Evolutionary conservation across 2,797 vertebrate genomes (phyloP), one percentile per base, ranked within the genome.

Genomic region (Tragelaphus eurycerus): DNA sequence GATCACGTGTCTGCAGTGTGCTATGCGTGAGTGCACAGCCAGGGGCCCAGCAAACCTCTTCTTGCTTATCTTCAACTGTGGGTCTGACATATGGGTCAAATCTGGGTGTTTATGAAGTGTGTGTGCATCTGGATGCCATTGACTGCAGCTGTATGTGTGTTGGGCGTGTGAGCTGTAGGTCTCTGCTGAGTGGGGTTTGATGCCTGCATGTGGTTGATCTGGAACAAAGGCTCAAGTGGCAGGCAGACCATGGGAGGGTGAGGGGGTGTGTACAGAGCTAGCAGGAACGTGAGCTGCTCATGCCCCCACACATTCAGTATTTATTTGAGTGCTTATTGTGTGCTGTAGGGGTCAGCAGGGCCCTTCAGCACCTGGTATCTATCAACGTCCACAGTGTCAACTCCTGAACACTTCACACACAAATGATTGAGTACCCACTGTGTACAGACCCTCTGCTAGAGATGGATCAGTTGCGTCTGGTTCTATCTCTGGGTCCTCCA

Each of bases 51-150:
- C 3, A 25, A 76, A 11, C 9, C 38, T 50, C 87, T 81, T 62
- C 50, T 48, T 38, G 31, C 48, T 86, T 50, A 46, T 81, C 87
- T 48, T 59, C 27, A 15, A 84, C 86, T 76, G 78, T 48, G 31
- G 48, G 84, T 82, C 86, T 76, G 43, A 95, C 96, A 91, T 74
- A 78, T 95, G 97, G 95, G 92, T 83, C 46, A 48, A 94, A 95
- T 95, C 60, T 92, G 89, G 78, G 57, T 83, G 83, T 90, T 88
- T 82, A 78, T 90, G 88, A 95, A 96, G 83, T 34, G 25, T 93
- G 62, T 1, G 3, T 79, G 81, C 83, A 89, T 92, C 78, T 98
- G 97, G 94, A 81, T 43, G 38, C 78, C 97, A 86, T 79, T 79
- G 93, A 57, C 86, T 93, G 31, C 29, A 31, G 62, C 88, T 14